Evolutionary conservation across 2,888 invertebrate genomes (phyloP).

Genomic region (Cepaea hortensis): DNA sequence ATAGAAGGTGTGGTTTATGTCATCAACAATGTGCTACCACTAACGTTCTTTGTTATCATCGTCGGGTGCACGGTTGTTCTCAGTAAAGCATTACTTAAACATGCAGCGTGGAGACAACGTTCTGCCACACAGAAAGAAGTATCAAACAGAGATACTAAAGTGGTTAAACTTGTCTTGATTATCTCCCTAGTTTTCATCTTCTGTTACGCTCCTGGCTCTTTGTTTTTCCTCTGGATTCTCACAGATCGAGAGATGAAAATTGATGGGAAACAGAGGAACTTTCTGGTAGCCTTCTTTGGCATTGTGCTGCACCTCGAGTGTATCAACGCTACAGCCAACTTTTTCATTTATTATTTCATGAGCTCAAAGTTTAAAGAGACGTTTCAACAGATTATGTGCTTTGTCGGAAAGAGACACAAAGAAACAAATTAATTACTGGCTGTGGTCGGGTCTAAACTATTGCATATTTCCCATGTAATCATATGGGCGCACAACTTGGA

Average conservation of each 20-base stretch:
- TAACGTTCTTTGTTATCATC: background rate
- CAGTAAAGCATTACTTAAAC: background rate
- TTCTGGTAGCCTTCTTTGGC: background rate
- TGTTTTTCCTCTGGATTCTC: background rate
- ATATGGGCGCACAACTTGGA: too few relatives aligned
- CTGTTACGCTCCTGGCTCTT: too few relatives aligned
- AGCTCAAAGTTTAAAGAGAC: too few relatives aligned
- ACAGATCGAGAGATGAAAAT: background rate
- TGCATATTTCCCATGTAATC: too few relatives aligned
- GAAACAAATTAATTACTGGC: too few relatives aligned
- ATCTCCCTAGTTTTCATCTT: too few relatives aligned
- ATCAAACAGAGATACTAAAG: slow-evolving; percentile 5
- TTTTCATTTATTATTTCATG: background rate
- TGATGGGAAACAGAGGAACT: background rate
- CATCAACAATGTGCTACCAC: too few relatives aligned
- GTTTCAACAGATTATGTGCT: background rate
- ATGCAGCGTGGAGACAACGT: background rate
- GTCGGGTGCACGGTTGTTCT: too few relatives aligned
- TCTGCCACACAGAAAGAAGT: background rate
- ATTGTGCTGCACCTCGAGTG: background rate
- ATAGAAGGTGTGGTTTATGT: too few relatives aligned
- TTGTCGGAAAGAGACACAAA: too few relatives aligned
- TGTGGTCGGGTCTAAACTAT: too few relatives aligned
- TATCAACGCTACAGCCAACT: slow-evolving; percentile 19
- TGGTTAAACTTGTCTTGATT: too few relatives aligned